phyloP scores from a whole-genome alignment of 2,888 invertebrate species.

The Dryobota labecula region DNA sequence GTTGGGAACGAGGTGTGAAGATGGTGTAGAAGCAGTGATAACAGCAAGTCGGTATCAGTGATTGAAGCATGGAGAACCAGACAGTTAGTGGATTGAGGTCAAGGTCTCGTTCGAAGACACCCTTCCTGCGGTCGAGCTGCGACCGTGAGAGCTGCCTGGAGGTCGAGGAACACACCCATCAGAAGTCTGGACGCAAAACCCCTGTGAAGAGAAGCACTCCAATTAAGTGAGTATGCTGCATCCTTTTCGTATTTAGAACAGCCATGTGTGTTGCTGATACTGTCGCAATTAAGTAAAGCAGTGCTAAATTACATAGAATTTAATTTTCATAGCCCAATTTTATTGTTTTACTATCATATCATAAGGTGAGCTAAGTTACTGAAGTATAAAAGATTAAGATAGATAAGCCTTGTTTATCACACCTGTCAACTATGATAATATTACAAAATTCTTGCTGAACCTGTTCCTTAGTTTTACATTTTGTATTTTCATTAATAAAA shows the following conservation, averaged over 20 bases:
- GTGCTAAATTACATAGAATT: background rate
- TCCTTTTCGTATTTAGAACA: background rate
- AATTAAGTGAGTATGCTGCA: constrained; percentile 83
- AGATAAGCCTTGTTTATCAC: constrained; percentile 42
- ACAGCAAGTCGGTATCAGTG: constrained; percentile 55
- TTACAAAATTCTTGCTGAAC: background rate
- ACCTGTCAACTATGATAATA: constrained; percentile 21
- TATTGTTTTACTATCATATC: constrained; percentile 4
- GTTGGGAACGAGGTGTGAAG: constrained; percentile 66
- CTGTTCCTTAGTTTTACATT: background rate
- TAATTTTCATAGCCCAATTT: background rate
- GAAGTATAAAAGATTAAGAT: constrained; percentile 32
- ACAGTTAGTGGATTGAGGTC: constrained; percentile 91
- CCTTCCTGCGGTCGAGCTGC: constrained; percentile 91
- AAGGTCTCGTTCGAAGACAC: constrained; percentile 93
- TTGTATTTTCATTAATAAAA: background rate
- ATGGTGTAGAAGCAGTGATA: constrained; percentile 71
- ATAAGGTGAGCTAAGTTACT: background rate
- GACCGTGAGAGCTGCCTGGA: constrained; percentile 91
- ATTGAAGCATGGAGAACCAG: constrained; percentile 82
- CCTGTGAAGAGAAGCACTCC: constrained; percentile 87
- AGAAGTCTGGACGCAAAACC: constrained; percentile 88
- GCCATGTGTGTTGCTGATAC: background rate
- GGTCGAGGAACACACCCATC: constrained; percentile 88
- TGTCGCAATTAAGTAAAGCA: background rate